phyloP scores from a whole-genome alignment of 2,797 vertebrate genomes.

The Siniperca obscura region DNA sequence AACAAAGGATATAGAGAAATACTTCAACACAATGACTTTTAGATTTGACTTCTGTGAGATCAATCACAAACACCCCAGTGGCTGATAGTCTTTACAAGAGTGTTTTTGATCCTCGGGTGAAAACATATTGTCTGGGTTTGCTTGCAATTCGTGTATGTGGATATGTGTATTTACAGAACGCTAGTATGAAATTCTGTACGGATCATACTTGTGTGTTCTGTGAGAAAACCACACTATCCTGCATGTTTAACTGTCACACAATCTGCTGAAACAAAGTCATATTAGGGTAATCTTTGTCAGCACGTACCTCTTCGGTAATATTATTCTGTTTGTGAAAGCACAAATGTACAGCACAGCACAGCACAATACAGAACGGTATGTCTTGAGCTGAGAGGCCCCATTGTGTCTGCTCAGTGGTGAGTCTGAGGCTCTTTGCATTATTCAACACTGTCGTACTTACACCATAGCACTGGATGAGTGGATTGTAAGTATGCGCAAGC shows the following conservation, averaged over 20 bases:
- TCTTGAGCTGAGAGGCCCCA: conserved; percentile 69
- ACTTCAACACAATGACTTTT: conserved; percentile 41
- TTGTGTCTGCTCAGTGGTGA: conserved; percentile 70
- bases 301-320: conserved; percentile 26
- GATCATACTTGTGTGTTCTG: not conserved
- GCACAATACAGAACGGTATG: conserved; percentile 46
- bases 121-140: conserved; percentile 11
- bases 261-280: conserved; percentile 12
- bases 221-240: conserved; percentile 24
- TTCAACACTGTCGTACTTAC: conserved; percentile 75
- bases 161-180: not conserved
- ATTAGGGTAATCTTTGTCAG: conserved; percentile 34
- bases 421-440: conserved; percentile 72
- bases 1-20: conserved; percentile 51
- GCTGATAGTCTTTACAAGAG: conserved; percentile 2
- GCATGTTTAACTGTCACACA: conserved; percentile 16
- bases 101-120: not conserved
- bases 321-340: conserved; percentile 26
- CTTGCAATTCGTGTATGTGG: conserved; percentile 5
- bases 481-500: conserved; percentile 59
- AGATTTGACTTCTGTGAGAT: conserved; percentile 37
- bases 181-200: not conserved
- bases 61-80: conserved; percentile 21
- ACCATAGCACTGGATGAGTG: conserved; percentile 56
- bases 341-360: conserved; percentile 42